phyloP scores from a whole-genome alignment of 1,140 invertebrate genomes.

The Drosophila gunungcola region DNA sequence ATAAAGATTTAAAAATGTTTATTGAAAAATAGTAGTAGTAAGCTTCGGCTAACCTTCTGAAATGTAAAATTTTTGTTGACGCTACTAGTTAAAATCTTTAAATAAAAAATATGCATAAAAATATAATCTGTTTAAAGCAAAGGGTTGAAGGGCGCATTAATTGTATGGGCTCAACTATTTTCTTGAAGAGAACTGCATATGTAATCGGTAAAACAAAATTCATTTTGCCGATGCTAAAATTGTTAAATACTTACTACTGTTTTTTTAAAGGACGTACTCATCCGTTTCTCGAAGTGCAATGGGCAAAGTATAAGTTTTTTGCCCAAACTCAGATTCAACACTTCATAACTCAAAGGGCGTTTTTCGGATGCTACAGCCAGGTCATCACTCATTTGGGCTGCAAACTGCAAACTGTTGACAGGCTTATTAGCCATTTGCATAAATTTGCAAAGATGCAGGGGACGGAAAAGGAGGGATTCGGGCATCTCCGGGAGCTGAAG shows the following conservation, averaged over 20 bases:
- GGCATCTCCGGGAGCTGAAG: slow-evolving; percentile 20
- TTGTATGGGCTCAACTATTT: no score
- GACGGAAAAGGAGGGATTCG: neutral
- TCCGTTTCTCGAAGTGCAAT: slow-evolving; percentile 19
- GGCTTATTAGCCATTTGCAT: slow-evolving; percentile 83
- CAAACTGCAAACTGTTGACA: slow-evolving; percentile 81
- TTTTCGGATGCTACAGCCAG: slow-evolving; percentile 43
- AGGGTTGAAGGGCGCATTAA: no score
- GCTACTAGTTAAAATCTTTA: no score
- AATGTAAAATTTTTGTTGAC: no score
- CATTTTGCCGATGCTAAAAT: no score
- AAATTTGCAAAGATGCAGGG: slow-evolving; percentile 57
- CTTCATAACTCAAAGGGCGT: slow-evolving; percentile 74
- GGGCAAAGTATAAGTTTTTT: slow-evolving; percentile 35
- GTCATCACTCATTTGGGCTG: slow-evolving; percentile 67
- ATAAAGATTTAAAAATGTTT: no score
- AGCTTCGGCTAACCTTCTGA: no score
- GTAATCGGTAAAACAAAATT: no score
- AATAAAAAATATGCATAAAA: no score
- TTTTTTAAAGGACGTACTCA: neutral
- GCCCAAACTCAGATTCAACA: slow-evolving; percentile 57
- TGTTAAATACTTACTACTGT: neutral
- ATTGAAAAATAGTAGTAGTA: no score
- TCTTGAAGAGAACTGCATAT: no score
- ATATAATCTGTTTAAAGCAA: no score